Percentiles rank a stretch among this genome's conserved stretches.
Conservation (phyloP, 2,797 vertebrate species). For the Bradypodion ventrale region DNA sequence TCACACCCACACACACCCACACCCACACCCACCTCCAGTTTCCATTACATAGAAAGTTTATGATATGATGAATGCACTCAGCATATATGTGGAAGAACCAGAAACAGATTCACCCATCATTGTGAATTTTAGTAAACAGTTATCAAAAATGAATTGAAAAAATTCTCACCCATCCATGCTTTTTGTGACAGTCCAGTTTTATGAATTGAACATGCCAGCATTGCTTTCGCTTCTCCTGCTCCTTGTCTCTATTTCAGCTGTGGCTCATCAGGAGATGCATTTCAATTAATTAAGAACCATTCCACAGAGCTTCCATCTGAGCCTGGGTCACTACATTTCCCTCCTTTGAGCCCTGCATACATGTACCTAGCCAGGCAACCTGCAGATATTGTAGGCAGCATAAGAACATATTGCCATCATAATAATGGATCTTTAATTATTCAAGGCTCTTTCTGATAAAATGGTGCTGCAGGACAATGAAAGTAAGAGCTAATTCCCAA, state of each 20-base stretch:
- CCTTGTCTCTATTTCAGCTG: not conserved
- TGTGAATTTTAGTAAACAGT: not conserved
- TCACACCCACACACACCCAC: too few relatives aligned
- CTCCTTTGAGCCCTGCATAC: not conserved
- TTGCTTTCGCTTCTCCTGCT: not conserved
- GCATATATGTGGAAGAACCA: not conserved
- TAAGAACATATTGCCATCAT: constrained; percentile 38
- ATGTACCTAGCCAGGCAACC: constrained; percentile 18
- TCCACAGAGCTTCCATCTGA: not conserved
- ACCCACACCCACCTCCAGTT: too few relatives aligned
- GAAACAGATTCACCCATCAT: not conserved
- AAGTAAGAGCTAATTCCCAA: constrained; percentile 57
- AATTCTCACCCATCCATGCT: not conserved
- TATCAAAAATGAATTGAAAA: not conserved
- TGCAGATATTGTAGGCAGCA: constrained; percentile 30
- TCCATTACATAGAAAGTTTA: not conserved
- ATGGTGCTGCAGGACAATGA: constrained; percentile 54
- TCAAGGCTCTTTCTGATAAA: constrained; percentile 56
- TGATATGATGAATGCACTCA: not conserved
- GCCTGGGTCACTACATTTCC: constrained; percentile 11
- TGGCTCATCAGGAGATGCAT: not conserved
- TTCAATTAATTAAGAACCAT: not conserved
- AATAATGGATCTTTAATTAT: constrained; percentile 61
- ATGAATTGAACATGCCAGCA: not conserved
- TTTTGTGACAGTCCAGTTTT: not conserved